phyloP scores from a whole-genome alignment of 2,113 vertebrate species.

The Ochotona curzoniae region DNA sequence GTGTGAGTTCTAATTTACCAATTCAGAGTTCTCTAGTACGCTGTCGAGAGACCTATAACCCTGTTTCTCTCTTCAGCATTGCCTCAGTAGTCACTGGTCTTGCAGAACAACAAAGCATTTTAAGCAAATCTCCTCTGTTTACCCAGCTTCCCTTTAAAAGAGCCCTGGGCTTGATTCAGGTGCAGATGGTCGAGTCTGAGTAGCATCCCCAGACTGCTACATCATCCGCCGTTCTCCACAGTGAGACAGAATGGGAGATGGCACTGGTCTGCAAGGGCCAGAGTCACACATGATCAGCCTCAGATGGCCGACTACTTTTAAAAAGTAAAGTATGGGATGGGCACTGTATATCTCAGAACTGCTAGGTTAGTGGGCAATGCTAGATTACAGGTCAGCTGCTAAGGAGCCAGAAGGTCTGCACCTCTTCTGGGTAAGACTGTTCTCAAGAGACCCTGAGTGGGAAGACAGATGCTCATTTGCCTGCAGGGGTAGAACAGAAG shows the following conservation, averaged over 20 bases:
- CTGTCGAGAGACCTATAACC: conserved; percentile 47
- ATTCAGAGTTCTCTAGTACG: conserved; percentile 55
- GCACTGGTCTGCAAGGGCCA: conserved; percentile 50
- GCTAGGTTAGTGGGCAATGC: neutral
- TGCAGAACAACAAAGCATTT: neutral
- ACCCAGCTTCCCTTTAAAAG: conserved; percentile 12
- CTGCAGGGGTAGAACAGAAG: too few species aligned
- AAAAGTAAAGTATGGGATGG: conserved; percentile 38
- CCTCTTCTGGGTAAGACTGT: neutral
- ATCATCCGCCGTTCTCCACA: conserved; percentile 56
- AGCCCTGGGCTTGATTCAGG: conserved; percentile 54
- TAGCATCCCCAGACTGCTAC: conserved; percentile 24
- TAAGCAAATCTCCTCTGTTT: conserved; percentile 68
- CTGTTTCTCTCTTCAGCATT: conserved; percentile 26
- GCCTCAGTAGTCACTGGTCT: conserved; percentile 45
- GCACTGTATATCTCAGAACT: neutral
- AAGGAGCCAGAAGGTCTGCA: neutral
- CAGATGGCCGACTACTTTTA: conserved; percentile 63
- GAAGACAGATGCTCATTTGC: neutral
- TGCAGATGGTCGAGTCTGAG: conserved; percentile 52
- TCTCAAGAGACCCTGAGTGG: neutral
- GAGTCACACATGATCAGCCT: conserved; percentile 36
- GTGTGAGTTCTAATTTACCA: conserved; percentile 57
- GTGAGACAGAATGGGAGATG: conserved; percentile 68
- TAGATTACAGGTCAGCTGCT: neutral